Conservation (phyloP, 2,888 invertebrate species). For the Apotomis betuletana region DNA sequence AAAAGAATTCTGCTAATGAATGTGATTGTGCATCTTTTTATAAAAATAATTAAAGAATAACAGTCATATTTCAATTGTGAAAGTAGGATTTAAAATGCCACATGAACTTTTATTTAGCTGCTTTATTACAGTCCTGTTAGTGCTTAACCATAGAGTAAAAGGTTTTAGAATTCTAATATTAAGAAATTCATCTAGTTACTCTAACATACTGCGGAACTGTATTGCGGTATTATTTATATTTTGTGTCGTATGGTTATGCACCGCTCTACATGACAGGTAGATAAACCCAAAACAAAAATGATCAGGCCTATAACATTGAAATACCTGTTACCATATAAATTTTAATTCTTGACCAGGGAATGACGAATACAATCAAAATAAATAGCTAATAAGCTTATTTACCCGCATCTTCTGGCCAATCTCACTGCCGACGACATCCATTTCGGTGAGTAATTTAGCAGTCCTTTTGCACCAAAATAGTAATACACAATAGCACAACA, state of each 20-base stretch:
- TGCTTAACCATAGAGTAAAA: no score
- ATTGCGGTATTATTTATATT: background rate
- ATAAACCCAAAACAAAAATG: background rate
- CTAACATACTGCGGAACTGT: background rate
- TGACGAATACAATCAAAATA: background rate
- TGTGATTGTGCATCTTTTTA: no score
- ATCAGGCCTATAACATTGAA: background rate
- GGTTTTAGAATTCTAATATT: background rate
- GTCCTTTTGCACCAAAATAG: conserved; percentile 35
- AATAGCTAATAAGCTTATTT: conserved; percentile 57
- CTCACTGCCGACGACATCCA: conserved; percentile 92
- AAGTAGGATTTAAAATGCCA: no score
- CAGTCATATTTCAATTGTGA: no score
- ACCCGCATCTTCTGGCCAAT: conserved; percentile 95
- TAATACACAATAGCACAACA: background rate
- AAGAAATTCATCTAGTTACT: background rate
- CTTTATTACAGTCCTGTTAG: no score
- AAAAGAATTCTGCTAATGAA: no score
- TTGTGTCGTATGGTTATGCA: conserved; percentile 9
- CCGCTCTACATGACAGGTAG: background rate
- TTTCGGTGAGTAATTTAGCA: conserved; percentile 49
- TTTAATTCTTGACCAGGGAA: background rate
- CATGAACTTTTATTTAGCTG: no score
- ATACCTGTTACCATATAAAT: no score
- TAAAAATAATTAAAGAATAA: no score